Evolutionary conservation across 2,113 vertebrate species (phyloP).

Genomic region (Mastomys natalensis): DNA sequence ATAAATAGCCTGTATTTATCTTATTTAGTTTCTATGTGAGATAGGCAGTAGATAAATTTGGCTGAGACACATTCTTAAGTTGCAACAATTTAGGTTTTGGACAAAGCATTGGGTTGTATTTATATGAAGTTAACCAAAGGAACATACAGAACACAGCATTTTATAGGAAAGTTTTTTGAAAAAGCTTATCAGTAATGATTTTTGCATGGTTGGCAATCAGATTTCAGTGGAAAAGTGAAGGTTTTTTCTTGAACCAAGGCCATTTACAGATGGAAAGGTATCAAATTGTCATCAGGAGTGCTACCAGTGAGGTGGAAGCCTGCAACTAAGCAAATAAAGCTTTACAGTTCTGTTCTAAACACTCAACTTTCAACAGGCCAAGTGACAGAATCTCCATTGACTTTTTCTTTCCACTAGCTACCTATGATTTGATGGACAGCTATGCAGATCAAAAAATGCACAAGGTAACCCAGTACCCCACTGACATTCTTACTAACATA

Average conservation of each 20-base stretch:
- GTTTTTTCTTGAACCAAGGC: constrained; percentile 35
- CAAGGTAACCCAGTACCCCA: background rate
- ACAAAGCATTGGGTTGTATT: background rate
- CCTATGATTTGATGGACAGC: background rate
- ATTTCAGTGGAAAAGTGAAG: constrained; percentile 4
- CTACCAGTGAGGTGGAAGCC: background rate
- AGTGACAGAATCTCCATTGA: background rate
- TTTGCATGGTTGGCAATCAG: constrained; percentile 55
- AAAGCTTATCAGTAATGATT: constrained; percentile 35
- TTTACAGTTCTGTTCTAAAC: constrained; percentile 26
- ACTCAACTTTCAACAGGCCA: constrained; percentile 55
- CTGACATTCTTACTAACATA: constrained; percentile 27
- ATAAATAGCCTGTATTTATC: background rate
- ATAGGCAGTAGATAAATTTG: background rate
- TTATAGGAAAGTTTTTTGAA: background rate
- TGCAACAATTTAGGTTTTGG: constrained; percentile 33
- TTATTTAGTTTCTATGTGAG: background rate
- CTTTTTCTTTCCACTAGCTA: constrained; percentile 6
- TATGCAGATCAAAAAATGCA: background rate
- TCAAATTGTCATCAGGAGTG: constrained; percentile 50
- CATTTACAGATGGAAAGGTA: constrained; percentile 34
- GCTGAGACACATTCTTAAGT: background rate
- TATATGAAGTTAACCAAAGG: constrained; percentile 41
- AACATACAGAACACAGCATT: constrained; percentile 40
- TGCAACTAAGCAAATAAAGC: constrained; percentile 27